A percentile compares a stretch with the other conserved stretches of the same genome.
Evolutionary conservation across 2,888 invertebrate species (phyloP).

Genomic region (Perithous albicinctus): DNA sequence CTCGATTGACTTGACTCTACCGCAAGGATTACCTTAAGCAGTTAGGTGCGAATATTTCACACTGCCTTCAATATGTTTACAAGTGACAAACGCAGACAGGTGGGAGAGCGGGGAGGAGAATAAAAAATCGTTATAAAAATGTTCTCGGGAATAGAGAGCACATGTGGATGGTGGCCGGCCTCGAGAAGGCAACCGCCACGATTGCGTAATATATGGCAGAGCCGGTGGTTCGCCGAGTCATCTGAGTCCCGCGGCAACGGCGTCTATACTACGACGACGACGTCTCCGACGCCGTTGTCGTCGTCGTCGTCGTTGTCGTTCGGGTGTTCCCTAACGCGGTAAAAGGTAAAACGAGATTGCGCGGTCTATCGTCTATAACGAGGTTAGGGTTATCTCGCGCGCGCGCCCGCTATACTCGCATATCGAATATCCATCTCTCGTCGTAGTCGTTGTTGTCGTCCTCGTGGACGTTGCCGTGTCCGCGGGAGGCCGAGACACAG

Average conservation of each 20-base stretch:
- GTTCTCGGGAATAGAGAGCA: conserved; percentile 19
- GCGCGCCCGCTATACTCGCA: conserved; percentile 54
- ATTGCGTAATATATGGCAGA: conserved; percentile 59
- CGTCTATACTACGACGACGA: conserved; percentile 35
- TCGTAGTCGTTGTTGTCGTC: conserved; percentile 34
- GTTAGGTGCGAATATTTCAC: background rate
- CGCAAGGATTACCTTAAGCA: too few relatives aligned
- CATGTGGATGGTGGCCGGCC: conserved; percentile 50
- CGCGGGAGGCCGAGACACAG: conserved; percentile 56
- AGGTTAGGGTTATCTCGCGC: conserved; percentile 69
- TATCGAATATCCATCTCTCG: conserved; percentile 67
- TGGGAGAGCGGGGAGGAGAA: too few relatives aligned
- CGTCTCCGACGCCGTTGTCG: conserved; percentile 2
- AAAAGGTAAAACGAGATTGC: conserved; percentile 69
- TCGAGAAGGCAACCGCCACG: conserved; percentile 63
- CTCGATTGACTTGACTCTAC: too few relatives aligned
- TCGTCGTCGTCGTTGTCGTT: conserved; percentile 35
- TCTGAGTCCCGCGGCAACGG: conserved; percentile 56
- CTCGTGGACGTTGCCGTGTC: conserved; percentile 30
- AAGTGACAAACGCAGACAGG: background rate
- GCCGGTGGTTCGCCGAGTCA: conserved; percentile 65
- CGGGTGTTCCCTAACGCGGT: conserved; percentile 55
- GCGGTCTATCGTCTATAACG: conserved; percentile 68
- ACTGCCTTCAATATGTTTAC: background rate
- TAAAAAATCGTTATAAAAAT: conserved; percentile 50